Evolutionary conservation across 1,140 invertebrate genomes (phyloP), one percentile per base, ranked within the genome.

Genomic region (Drosophila ambigua): DNA sequence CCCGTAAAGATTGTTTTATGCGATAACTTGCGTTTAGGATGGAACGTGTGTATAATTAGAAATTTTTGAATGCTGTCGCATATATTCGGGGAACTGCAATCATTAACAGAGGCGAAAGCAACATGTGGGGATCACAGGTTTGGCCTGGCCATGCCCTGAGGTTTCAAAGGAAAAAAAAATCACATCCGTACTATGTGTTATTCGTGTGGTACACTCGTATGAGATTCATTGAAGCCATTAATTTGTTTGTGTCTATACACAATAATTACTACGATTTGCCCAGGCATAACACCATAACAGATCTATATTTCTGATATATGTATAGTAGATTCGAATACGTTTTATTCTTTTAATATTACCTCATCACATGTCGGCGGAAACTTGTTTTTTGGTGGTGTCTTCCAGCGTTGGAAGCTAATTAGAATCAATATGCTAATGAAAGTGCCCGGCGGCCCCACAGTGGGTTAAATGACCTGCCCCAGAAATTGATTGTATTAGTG

Each of bases 391-490:
- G 23, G 26, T 39, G 31, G 35, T 5, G 35, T 59, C 65, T 69
- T 50, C 64, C 6, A 20, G 15, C 46, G 52, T 58, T 68, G 59
- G 50, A 73, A 58, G 41, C 46, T 63, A 67, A 58, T 85, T 85
- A 85, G 82, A 77, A 75, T 62, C 45, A 23, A 41, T 15, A 62
- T 85, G 81, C 55, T 85, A 85, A 85, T 77, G 76, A 78, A 62
- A 78, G 82, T 85, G 62, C 16, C 20, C 31, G 51, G 35, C 48
- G 48, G 48, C 20, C 39, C 28, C 31, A 41, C 24, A 28, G 24
- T 52, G 77, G 41, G 82, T 87, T 87, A 87, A 85, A 85, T 85
- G 81, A 87, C 82, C 81, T 77, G 74, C 26, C 57, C 59, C 52
- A 68, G 60, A 81, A 61, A 59, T 58, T 69, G 66, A 13, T 39